These are phyloP conservation scores for Gadus macrocephalus DNA, from an alignment of 2,113 vertebrate genomes.

Conservation along the genomic window DNA sequence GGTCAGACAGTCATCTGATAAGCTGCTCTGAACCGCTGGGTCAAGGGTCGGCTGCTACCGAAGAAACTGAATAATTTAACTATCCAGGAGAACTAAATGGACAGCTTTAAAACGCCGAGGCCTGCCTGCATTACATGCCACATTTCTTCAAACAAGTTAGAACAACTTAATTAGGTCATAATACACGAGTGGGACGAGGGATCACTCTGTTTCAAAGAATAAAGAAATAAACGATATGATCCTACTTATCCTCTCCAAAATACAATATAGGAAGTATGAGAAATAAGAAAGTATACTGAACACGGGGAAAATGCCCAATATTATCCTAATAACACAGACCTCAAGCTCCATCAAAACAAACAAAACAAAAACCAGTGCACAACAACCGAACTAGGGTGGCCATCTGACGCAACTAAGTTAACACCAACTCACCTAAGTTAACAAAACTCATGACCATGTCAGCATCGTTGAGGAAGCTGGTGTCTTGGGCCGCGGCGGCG, in stretches of 20 bases:
- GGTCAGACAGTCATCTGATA: constrained; percentile 84
- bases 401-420: background rate
- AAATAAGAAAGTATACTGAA: too few species aligned
- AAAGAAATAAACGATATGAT: background rate
- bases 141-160: constrained; percentile 2
- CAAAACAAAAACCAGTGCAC: too few species aligned
- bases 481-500: constrained; percentile 84
- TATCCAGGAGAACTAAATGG: constrained; percentile 42
- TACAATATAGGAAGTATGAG: too few species aligned
- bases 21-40: constrained; percentile 67
- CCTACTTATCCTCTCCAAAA: too few species aligned
- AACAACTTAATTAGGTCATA: background rate
- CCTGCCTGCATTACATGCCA: constrained; percentile 26
- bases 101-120: constrained; percentile 25
- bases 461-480: constrained; percentile 96
- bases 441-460: constrained; percentile 99
- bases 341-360: too few species aligned
- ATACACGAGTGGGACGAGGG: background rate
- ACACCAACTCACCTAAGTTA: constrained; percentile 86
- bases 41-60: constrained; percentile 75
- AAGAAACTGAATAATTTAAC: constrained; percentile 65
- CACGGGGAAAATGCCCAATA: too few species aligned
- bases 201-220: background rate
- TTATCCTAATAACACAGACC: too few species aligned
- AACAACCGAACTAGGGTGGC: background rate